A percentile compares a stretch with the other conserved stretches of the same genome.
phyloP scores from a whole-genome alignment of 2,113 vertebrate species.

The Colaptes auratus region DNA sequence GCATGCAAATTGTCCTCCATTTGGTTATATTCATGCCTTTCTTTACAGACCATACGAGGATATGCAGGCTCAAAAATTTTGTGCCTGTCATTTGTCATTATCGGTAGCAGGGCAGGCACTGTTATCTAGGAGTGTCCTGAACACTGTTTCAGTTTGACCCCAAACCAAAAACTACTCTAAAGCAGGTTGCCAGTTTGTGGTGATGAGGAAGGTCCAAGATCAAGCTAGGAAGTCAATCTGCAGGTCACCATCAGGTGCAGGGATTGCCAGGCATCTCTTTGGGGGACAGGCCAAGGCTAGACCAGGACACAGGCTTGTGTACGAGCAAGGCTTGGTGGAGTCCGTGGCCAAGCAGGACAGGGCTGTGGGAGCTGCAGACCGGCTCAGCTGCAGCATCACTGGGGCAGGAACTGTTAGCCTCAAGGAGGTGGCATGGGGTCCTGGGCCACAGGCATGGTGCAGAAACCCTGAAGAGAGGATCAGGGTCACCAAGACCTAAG shows the following conservation, averaged over 20 bases:
- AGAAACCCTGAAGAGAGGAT: rapidly evolving
- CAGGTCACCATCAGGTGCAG: not conserved
- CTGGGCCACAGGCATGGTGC: not conserved
- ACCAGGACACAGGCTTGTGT: not conserved
- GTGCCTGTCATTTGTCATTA: not conserved
- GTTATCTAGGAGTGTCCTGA: not conserved
- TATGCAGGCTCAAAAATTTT: not conserved
- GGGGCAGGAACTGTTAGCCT: not conserved
- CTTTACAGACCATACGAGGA: not conserved
- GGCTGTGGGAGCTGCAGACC: not conserved
- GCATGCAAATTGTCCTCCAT: not conserved
- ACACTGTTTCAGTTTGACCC: not conserved
- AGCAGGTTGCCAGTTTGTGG: not conserved
- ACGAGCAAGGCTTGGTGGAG: rapidly evolving
- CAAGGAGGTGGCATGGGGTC: not conserved
- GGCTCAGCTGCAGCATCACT: not conserved
- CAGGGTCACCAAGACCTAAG: not conserved
- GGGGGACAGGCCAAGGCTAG: not conserved
- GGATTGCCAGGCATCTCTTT: rapidly evolving
- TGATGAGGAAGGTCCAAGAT: not conserved
- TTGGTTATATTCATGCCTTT: not conserved
- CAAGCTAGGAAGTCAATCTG: not conserved
- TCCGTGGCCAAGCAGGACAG: not conserved
- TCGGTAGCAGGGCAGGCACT: not conserved
- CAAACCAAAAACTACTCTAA: not conserved